Base-by-base conservation (phyloP, 2,888 invertebrate genomes). In the Parelbella ahira region DNA sequence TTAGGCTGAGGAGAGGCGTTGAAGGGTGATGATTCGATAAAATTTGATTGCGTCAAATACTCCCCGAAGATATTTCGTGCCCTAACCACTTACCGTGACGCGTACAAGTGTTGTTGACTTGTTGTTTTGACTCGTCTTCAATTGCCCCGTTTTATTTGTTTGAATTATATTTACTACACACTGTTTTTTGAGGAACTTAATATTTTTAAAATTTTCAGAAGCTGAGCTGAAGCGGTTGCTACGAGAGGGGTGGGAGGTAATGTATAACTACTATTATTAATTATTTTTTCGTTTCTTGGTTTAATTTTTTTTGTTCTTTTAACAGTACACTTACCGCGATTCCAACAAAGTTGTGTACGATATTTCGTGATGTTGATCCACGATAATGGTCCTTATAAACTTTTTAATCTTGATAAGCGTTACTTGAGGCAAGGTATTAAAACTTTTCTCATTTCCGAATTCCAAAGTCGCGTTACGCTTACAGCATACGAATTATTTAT, bases 31-130 rank as follows among this genome's bases (percentile, higher is more conserved):
- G 60, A 65, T 65, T 56, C 37, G 47, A 52, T 64, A 58, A 75
- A 76, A 81, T 76, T 77, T 59, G 69, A 79, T 77, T 73, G 63
- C 68, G 64, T 63, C 64, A 63, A 70, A 58, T 59, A 67, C 49
- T 71, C 70, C 68, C 70, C 70, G 68, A 75, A 69, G 63, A 65
- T 69, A 71, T 75, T 73, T 59, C 55, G 52, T 60, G 53, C 75
- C 75, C 72, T 72, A 63, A 55, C 61, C 63, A 59, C 59, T 55
- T 61, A 51, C 49, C 56, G 56, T 72, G 78, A 76, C 78, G 73
- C 64, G 68, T 60, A 65, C 18, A 76, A 82, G 73, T 76, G 72
- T 76, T 79, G 77, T 76, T 74, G 74, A 78, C 70, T 79, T 77
- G 75, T 80, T 80, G 71, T 81, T 75, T 76, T 67, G 65, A 70